Conservation (phyloP, 64 coral and sea anemone species). For the Montipora sp. region DNA sequence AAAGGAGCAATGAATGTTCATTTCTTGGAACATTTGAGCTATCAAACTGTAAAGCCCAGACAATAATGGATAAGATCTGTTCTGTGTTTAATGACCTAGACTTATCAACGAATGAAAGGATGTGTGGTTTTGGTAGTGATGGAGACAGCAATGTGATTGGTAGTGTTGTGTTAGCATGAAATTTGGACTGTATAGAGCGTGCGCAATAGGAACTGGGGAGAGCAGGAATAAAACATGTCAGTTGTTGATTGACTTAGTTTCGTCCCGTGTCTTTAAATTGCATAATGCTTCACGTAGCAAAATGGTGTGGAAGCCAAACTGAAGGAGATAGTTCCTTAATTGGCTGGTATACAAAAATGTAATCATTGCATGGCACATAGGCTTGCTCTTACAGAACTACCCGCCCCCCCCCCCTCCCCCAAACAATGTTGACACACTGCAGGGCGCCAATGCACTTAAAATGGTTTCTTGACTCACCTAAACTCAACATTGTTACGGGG, state of each 20-base stretch:
- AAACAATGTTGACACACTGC: too few relatives aligned
- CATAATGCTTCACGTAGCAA: too few relatives aligned
- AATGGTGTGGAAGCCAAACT: conserved; percentile 24
- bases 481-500: too few relatives aligned
- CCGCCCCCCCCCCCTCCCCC: too few relatives aligned
- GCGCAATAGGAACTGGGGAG: neutral
- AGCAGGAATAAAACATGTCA: neutral
- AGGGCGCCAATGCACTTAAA: too few relatives aligned
- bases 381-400: neutral
- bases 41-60: conserved; percentile 1
- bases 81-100: conserved; percentile 1
- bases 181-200: too few relatives aligned
- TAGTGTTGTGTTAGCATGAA: neutral
- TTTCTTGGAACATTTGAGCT: conserved; percentile 21
- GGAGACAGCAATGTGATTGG: neutral
- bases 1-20: conserved; percentile 4
- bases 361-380: conserved; percentile 13
- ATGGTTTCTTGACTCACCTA: too few relatives aligned
- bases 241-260: neutral
- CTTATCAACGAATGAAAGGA: conserved; percentile 10
- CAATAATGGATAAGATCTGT: neutral
- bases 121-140: conserved; percentile 24
- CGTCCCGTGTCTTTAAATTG: too few relatives aligned
- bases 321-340: neutral
- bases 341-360: neutral